phyloP scores from a whole-genome alignment of 2,888 invertebrate genomes.

The Plagodis pulveraria region DNA sequence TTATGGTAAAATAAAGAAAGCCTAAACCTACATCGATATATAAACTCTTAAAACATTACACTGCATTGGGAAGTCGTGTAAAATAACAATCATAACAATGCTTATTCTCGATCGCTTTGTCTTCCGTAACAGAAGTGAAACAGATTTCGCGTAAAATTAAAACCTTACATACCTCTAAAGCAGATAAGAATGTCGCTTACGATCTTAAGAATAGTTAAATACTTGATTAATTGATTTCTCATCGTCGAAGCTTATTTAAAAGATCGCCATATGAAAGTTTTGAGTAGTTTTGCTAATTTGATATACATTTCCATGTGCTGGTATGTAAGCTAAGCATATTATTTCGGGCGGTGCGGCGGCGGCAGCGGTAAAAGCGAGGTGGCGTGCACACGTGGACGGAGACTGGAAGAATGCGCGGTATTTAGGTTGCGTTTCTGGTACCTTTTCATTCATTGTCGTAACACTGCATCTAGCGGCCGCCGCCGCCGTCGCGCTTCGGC shows the following conservation, averaged over 20 bases:
- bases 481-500: constrained; percentile 39
- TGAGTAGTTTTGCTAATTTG: constrained; percentile 61
- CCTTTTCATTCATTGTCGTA: constrained; percentile 82
- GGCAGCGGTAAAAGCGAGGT: constrained; percentile 73
- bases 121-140: too few relatives aligned
- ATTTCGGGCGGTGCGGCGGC: constrained; percentile 64
- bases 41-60: too few relatives aligned
- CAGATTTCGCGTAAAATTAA: too few relatives aligned
- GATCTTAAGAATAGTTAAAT: neutral
- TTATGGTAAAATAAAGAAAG: too few relatives aligned
- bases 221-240: constrained; percentile 41
- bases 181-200: neutral
- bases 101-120: too few relatives aligned
- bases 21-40: too few relatives aligned
- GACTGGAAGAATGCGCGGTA: constrained; percentile 79
- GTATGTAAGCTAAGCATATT: constrained; percentile 73
- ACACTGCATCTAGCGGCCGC: constrained; percentile 69
- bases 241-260: constrained; percentile 44
- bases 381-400: constrained; percentile 72
- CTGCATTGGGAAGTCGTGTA: too few relatives aligned
- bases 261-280: constrained; percentile 45
- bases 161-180: too few relatives aligned
- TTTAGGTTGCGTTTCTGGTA: constrained; percentile 83
- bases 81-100: too few relatives aligned
- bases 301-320: constrained; percentile 65